These are phyloP conservation scores for Phainopepla nitens DNA, from an alignment of 2,113 vertebrate species.

Conservation along the genomic window DNA sequence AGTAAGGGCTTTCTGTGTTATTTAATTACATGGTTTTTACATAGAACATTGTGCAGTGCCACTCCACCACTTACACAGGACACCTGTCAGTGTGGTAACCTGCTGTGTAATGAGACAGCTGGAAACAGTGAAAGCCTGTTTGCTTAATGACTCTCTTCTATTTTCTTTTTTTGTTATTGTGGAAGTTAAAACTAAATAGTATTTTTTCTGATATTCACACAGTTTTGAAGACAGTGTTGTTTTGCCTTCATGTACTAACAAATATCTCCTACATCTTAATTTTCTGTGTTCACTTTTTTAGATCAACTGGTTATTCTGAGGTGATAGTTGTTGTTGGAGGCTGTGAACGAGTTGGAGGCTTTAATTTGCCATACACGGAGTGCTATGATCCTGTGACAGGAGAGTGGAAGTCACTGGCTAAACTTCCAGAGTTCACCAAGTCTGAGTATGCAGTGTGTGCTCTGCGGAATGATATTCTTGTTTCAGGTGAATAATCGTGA, in stretches of 20 bases:
- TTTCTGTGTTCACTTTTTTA: conserved; percentile 55
- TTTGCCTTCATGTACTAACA: neutral
- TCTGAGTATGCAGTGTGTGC: conserved; percentile 97
- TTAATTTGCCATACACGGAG: conserved; percentile 96
- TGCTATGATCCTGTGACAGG: conserved; percentile 97
- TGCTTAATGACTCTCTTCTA: neutral
- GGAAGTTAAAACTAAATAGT: neutral
- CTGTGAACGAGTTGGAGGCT: conserved; percentile 93
- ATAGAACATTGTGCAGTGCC: neutral
- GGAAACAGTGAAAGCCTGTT: neutral
- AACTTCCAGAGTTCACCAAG: conserved; percentile 97
- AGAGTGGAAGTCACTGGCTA: conserved; percentile 96
- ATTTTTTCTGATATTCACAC: neutral
- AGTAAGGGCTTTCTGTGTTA: neutral
- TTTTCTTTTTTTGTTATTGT: neutral
- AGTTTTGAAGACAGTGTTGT: neutral
- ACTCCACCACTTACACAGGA: neutral
- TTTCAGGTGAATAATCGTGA: conserved; percentile 84
- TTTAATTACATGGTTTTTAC: neutral
- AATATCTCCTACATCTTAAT: neutral
- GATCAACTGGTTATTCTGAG: conserved; percentile 95
- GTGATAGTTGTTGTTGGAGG: conserved; percentile 98
- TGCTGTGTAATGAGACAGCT: neutral
- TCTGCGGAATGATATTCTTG: conserved; percentile 94
- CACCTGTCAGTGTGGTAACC: neutral